Base-by-base conservation (phyloP, 2,888 invertebrate species). In the Athalia circularis region DNA sequence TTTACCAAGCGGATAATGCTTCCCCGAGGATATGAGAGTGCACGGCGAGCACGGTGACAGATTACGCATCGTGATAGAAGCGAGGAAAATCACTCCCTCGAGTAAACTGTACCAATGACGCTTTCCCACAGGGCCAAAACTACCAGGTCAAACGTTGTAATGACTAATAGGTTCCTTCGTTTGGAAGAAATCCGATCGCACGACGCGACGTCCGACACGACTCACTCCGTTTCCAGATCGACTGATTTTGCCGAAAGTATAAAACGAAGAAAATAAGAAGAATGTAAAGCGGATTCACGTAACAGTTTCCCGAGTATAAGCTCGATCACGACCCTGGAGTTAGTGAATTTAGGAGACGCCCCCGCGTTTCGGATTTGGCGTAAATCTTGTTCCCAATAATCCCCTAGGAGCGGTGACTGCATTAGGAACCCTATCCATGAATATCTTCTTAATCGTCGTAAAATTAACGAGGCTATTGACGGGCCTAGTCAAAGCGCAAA, bases 381-480 rank as follows among this genome's bases (percentile, higher is more conserved):
- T 29, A 29, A 29, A 29, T 29, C 29, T 29, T 29, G 29, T 29
- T 29, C 29, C 29, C 29, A 29, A 29, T 29, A 29, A 29, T 29
- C 29, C 29, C 29, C 29, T 29, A 29, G 29, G 29, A 29, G 29
- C 29, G 29, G 29, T 29, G 29, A 29, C 4, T 54, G n/a, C 7
- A 4, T 54, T 11, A 11, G n/a, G 4, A 54, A n/a, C 11, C 7
- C 9, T 54, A n/a, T 54, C 47, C 47, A 47, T 13, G 57, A 47
- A 59, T 59, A 45, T 59, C 13, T 47, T 5, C 72, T 59, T 59
- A 59, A 72, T 72, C 45, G 43, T 72, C 45, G 52, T 13, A 59
- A n/a, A 72, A 72, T 72, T 72, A 59, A 72, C 72, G 72, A 59
- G 45, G 13, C 59, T 59, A 72, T 72, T 72, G 72, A 72, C 72